These are phyloP conservation scores for Bombylius major DNA, from an alignment of 2,888 invertebrate genomes.

Conservation along the genomic window DNA sequence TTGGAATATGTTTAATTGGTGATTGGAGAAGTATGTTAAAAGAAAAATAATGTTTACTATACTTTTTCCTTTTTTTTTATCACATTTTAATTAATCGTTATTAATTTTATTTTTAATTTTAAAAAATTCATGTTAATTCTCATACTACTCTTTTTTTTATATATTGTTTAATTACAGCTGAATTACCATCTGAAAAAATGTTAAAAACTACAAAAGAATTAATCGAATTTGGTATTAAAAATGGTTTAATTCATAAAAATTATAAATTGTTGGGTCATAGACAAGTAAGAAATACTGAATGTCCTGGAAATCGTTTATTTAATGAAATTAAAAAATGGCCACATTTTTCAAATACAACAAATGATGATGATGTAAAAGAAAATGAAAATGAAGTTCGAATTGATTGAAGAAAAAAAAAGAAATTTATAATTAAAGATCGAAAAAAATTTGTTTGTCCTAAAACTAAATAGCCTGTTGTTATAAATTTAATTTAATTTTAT, in stretches of 20 bases:
- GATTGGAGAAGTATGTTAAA: conserved; percentile 52
- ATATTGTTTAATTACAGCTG: conserved; percentile 31
- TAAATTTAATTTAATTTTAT: no score
- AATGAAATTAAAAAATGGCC: conserved; percentile 51
- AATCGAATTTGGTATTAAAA: conserved; percentile 47
- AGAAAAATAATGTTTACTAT: neutral
- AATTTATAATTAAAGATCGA: no score
- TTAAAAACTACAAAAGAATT: conserved; percentile 44
- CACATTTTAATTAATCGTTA: neutral
- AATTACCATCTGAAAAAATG: conserved; percentile 47
- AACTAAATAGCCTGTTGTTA: no score
- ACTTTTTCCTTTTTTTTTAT: neutral
- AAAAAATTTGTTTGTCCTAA: no score
- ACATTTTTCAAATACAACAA: conserved; percentile 37
- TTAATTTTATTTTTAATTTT: neutral
- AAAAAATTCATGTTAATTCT: no score
- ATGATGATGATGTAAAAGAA: conserved; percentile 9
- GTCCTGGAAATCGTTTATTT: conserved; percentile 51
- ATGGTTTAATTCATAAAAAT: conserved; percentile 45
- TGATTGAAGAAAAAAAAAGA: no score
- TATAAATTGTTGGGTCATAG: conserved; percentile 54
- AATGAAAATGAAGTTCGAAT: conserved; percentile 17
- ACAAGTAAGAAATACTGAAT: conserved; percentile 49
- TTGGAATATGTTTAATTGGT: conserved; percentile 60
- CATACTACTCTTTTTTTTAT: conserved; percentile 9